Evolutionary conservation across 1,140 invertebrate genomes (phyloP).

Genomic region (Drosophila sechellia): DNA sequence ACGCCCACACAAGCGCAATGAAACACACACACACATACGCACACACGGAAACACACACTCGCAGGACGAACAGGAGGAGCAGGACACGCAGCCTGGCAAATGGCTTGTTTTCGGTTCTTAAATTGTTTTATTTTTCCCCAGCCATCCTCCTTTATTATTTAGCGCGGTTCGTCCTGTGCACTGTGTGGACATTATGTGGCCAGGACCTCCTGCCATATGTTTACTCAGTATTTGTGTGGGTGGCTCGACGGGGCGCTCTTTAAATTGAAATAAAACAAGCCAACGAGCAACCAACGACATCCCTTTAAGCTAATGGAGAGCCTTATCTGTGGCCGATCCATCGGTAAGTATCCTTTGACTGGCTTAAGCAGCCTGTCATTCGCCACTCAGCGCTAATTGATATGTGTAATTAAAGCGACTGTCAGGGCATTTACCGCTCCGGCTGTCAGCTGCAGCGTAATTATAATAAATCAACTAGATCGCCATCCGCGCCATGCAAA

Average conservation of each 20-base stretch:
- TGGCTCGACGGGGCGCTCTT: constrained; percentile 4
- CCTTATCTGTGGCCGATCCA: constrained; percentile 1
- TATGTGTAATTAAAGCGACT: constrained; percentile 51
- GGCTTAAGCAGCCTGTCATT: constrained; percentile 36
- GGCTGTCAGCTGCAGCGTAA: constrained; percentile 75
- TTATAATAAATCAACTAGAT: constrained; percentile 82
- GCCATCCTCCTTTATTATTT: constrained; percentile 50
- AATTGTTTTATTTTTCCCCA: constrained; percentile 58
- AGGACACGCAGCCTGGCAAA: constrained; percentile 50
- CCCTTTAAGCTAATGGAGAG: constrained; percentile 10
- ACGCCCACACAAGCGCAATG: constrained; percentile 38
- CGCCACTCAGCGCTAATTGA: constrained; percentile 44
- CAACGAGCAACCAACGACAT: not conserved
- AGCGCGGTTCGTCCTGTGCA: constrained; percentile 41
- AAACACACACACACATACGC: no score
- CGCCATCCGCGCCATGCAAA: constrained; percentile 60
- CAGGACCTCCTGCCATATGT: constrained; percentile 60
- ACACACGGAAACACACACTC: not conserved
- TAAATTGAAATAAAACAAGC: constrained; percentile 9
- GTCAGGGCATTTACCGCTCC: constrained; percentile 46
- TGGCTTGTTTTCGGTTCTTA: constrained; percentile 68
- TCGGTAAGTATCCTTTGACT: constrained; percentile 37
- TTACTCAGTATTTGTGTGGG: constrained; percentile 22
- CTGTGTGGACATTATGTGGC: constrained; percentile 48
- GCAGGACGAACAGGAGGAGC: constrained; percentile 1